phyloP scores from a whole-genome alignment of 2,113 vertebrate species.

The Neogale vison region DNA sequence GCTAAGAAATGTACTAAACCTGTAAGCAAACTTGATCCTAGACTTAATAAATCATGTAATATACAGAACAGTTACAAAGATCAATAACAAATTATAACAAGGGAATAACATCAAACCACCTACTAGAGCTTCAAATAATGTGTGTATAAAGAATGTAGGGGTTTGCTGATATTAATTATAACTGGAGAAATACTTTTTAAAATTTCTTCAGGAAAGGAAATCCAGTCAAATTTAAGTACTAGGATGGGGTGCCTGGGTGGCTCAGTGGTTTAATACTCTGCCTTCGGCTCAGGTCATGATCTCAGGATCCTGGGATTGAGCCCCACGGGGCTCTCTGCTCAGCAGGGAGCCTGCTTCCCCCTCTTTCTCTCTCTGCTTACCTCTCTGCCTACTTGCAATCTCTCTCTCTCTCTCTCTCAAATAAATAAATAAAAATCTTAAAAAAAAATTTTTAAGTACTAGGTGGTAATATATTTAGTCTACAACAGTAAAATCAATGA shows the following conservation, averaged over 20 bases:
- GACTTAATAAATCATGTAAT: background rate
- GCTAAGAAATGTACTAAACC: background rate
- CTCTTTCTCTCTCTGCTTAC: too few relatives aligned
- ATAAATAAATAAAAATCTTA: too few relatives aligned
- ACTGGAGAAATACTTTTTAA: background rate
- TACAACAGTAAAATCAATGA: background rate
- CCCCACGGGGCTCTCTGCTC: too few relatives aligned
- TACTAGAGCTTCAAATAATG: background rate
- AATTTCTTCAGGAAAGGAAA: background rate
- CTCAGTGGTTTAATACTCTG: too few relatives aligned
- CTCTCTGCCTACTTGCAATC: too few relatives aligned
- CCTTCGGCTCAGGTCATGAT: too few relatives aligned
- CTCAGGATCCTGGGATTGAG: too few relatives aligned
- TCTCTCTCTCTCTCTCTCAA: too few relatives aligned
- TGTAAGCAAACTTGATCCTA: background rate
- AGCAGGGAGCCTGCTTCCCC: too few relatives aligned
- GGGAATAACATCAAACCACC: background rate
- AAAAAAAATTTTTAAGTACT: background rate
- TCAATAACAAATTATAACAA: background rate
- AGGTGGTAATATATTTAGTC: background rate
- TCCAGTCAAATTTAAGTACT: background rate
- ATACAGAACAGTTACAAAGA: background rate
- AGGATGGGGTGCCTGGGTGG: too few relatives aligned
- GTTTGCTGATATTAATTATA: background rate
- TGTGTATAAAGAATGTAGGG: background rate